Percentiles rank a stretch among this genome's conserved stretches.
Conservation (phyloP, 2,888 invertebrate species). For the Augiades crinisus region DNA sequence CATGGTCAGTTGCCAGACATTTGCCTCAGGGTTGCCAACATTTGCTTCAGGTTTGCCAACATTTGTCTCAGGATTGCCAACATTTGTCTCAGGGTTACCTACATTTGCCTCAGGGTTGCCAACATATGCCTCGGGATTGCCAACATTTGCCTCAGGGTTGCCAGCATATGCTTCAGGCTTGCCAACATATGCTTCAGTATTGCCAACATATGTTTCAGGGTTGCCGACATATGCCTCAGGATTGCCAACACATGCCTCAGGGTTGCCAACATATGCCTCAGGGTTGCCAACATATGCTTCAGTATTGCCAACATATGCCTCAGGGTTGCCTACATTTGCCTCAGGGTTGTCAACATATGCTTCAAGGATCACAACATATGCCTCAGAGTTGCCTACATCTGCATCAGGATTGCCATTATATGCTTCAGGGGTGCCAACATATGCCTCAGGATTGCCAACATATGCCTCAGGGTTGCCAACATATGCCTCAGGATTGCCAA, state of each 20-base stretch:
- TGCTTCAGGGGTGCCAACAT: too few relatives aligned
- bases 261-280: constrained; percentile 56
- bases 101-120: constrained; percentile 51
- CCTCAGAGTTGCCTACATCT: constrained; percentile 35
- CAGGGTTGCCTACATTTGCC: constrained; percentile 60
- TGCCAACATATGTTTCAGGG: too few relatives aligned
- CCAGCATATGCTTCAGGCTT: constrained; percentile 51
- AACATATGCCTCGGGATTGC: constrained; percentile 47
- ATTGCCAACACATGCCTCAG: constrained; percentile 35
- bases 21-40: constrained; percentile 38
- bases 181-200: constrained; percentile 35
- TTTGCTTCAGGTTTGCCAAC: constrained; percentile 31
- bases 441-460: constrained; percentile 38
- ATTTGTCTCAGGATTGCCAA: too few relatives aligned
- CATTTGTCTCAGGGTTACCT: too few relatives aligned
- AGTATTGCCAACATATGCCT: too few relatives aligned
- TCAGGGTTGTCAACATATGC: constrained; percentile 34
- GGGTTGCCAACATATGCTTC: constrained; percentile 34
- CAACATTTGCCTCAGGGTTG: constrained; percentile 43
- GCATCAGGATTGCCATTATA: too few relatives aligned
- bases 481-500: constrained; percentile 40
- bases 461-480: constrained; percentile 58
- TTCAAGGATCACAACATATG: too few relatives aligned
- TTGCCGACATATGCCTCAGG: constrained; percentile 52
- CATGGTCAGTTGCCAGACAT: constrained; percentile 57